Evolutionary conservation across 2,797 vertebrate species (phyloP).

Genomic region (Botia kubotai): DNA sequence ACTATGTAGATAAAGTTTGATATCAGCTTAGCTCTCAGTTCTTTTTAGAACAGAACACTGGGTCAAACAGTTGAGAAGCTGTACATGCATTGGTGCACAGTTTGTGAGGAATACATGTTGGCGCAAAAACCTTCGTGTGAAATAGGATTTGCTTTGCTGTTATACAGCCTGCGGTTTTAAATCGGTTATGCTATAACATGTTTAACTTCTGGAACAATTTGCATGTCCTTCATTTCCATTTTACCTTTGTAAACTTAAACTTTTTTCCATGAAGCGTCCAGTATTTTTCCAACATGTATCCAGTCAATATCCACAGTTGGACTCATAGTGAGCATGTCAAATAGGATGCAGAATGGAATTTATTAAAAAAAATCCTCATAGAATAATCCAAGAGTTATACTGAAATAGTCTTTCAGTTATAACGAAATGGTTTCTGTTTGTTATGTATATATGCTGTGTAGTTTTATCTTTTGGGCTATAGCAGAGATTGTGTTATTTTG

Average conservation of each 20-base stretch:
- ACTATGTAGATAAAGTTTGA: neutral
- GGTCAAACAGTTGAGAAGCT: constrained; percentile 18
- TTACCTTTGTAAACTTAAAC: constrained; percentile 60
- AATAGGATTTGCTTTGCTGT: constrained; percentile 32
- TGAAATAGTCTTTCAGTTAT: neutral
- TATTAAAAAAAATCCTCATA: constrained; percentile 1
- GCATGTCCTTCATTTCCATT: constrained; percentile 53
- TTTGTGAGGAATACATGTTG: constrained; percentile 40
- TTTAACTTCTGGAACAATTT: constrained; percentile 56
- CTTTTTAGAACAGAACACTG: neutral
- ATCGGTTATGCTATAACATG: constrained; percentile 35
- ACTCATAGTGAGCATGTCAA: constrained; percentile 54
- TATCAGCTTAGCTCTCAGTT: neutral
- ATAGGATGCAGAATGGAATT: constrained; percentile 26
- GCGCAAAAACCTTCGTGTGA: constrained; percentile 31
- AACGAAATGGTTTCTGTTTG: neutral
- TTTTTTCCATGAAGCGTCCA: constrained; percentile 44
- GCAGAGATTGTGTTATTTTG: neutral
- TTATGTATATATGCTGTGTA: constrained; percentile 7
- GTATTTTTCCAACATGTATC: constrained; percentile 58
- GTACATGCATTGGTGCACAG: constrained; percentile 34
- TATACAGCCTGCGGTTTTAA: constrained; percentile 6
- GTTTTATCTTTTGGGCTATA: neutral
- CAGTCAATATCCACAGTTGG: constrained; percentile 44
- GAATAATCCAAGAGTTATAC: neutral